phyloP scores from a whole-genome alignment of 2,888 invertebrate genomes.

The Xanthia icteritia region DNA sequence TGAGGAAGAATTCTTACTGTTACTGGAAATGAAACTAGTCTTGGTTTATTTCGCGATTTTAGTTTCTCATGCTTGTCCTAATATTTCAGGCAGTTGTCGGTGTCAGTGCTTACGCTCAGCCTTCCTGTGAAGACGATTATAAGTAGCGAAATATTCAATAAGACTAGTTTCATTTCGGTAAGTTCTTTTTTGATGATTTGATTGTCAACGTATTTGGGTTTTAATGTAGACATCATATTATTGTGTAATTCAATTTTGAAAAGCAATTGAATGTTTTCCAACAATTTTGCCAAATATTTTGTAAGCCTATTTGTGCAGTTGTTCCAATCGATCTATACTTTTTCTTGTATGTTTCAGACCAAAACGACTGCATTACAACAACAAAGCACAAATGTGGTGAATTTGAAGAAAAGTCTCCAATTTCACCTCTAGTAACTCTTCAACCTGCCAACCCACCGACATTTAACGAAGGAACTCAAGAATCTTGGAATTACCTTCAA shows the following conservation, averaged over 20 bases:
- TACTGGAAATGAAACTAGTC: slow-evolving; percentile 45
- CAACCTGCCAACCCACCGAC: background rate
- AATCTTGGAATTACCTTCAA: slow-evolving; percentile 43
- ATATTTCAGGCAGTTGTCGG: slow-evolving; percentile 42
- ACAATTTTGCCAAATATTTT: too few species aligned
- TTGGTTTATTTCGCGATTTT: slow-evolving; percentile 18
- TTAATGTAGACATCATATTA: too few species aligned
- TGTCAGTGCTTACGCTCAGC: slow-evolving; percentile 3
- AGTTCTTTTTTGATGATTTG: slow-evolving; percentile 7
- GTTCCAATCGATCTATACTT: background rate
- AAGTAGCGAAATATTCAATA: slow-evolving; percentile 8
- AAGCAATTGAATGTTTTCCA: too few species aligned
- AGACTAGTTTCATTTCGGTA: slow-evolving; percentile 59
- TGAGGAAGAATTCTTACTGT: background rate
- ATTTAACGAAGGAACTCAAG: slow-evolving; percentile 12
- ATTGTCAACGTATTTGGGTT: too few species aligned
- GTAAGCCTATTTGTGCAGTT: too few species aligned
- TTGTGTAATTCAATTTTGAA: too few species aligned
- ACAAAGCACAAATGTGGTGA: slow-evolving; percentile 45
- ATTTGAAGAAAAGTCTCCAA: slow-evolving; percentile 34
- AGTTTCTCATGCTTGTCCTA: slow-evolving; percentile 24
- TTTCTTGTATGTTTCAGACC: slow-evolving; percentile 43
- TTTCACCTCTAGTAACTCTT: background rate
- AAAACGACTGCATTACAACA: slow-evolving; percentile 28
- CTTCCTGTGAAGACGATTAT: slow-evolving; percentile 6